Conservation (phyloP, 2,113 vertebrate genomes). For the Egretta garzetta region DNA sequence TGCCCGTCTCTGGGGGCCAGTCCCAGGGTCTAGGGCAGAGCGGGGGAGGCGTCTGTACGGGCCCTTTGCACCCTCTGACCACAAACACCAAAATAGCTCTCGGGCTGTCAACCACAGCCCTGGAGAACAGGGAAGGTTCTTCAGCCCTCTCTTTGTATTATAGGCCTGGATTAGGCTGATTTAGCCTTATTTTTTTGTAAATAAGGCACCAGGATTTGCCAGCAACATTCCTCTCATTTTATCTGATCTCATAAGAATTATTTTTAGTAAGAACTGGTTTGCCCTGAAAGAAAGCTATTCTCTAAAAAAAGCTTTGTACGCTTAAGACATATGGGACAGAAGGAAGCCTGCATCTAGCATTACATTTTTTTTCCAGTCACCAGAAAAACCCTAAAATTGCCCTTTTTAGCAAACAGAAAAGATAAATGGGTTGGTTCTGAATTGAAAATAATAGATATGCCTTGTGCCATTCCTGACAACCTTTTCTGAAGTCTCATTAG, state of each 20-base stretch:
- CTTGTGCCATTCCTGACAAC: slow-evolving; percentile 4
- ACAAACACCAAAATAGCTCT: neutral
- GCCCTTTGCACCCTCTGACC: neutral
- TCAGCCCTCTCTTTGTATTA: neutral
- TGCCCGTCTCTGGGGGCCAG: neutral
- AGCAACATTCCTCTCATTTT: slow-evolving; percentile 47
- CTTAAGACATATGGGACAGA: slow-evolving; percentile 51
- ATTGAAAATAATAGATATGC: neutral
- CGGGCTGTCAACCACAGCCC: rapidly evolving
- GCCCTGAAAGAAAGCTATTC: slow-evolving; percentile 63
- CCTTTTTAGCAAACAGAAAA: slow-evolving; percentile 43
- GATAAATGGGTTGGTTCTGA: slow-evolving; percentile 20
- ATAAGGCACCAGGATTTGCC: slow-evolving; percentile 23
- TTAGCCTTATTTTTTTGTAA: slow-evolving; percentile 24
- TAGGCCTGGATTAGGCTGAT: slow-evolving; percentile 2
- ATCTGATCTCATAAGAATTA: slow-evolving; percentile 63
- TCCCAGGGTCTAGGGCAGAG: neutral
- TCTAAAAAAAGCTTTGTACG: slow-evolving; percentile 63
- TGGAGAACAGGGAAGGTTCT: neutral
- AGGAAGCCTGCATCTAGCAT: slow-evolving; percentile 35
- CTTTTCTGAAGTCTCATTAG: slow-evolving; percentile 39
- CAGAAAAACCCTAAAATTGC: slow-evolving; percentile 30
- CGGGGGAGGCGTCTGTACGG: rapidly evolving
- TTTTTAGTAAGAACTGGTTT: slow-evolving; percentile 66
- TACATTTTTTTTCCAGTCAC: slow-evolving; percentile 1